phyloP scores from a whole-genome alignment of 2,888 invertebrate species.

The Oxytorus armatus region DNA sequence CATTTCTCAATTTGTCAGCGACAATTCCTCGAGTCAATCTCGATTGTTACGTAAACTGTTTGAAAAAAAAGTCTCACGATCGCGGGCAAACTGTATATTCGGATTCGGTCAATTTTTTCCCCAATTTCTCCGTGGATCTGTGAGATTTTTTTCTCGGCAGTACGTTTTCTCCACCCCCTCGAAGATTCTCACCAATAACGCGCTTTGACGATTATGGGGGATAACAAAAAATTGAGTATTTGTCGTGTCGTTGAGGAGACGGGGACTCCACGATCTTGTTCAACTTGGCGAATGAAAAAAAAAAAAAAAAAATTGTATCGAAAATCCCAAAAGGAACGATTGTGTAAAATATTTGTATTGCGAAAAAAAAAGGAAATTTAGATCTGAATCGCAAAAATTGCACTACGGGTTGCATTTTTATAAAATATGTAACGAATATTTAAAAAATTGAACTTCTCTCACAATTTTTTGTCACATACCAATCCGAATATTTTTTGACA shows the following conservation, averaged over 20 bases:
- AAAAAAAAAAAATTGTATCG: slow-evolving; percentile 16
- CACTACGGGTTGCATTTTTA: slow-evolving; percentile 28
- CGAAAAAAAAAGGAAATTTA: slow-evolving; percentile 13
- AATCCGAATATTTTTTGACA: too few species aligned
- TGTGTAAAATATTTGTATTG: too few species aligned
- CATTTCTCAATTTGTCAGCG: slow-evolving; percentile 47
- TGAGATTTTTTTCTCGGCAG: background rate
- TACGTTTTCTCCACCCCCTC: slow-evolving; percentile 4
- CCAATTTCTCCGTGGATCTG: too few species aligned
- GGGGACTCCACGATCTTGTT: too few species aligned
- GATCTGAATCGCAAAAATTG: slow-evolving; percentile 9
- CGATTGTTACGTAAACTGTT: background rate
- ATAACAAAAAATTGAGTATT: slow-evolving; percentile 16
- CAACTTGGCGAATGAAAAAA: slow-evolving; percentile 32
- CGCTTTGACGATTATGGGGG: slow-evolving; percentile 42
- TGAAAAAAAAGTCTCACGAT: too few species aligned
- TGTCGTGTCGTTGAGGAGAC: background rate
- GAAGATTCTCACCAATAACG: slow-evolving; percentile 19
- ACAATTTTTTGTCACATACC: too few species aligned
- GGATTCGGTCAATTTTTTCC: too few species aligned
- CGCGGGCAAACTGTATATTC: too few species aligned
- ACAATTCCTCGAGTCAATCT: slow-evolving; percentile 5
- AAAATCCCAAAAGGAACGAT: too few species aligned
- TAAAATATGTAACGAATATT: too few species aligned
- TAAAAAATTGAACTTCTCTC: too few species aligned